Evolutionary conservation across 2,797 vertebrate genomes (phyloP), one percentile per base, ranked within the genome.

Genomic region (Rhodeus uyekii): DNA sequence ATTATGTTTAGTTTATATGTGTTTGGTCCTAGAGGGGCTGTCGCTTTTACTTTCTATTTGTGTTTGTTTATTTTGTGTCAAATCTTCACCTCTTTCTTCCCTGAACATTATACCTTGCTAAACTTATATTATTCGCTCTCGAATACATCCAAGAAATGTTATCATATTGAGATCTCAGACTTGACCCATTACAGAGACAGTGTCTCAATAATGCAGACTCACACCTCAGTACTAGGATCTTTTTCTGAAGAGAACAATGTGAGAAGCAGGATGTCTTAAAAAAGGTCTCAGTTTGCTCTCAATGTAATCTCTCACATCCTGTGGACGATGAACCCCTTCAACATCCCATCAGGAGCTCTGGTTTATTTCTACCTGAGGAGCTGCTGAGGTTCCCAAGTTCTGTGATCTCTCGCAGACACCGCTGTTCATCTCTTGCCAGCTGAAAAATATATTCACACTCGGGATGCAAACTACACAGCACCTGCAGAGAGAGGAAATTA

Each of bases 401-500:
- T 22, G 87, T 71, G n/a, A 94, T 91, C 87, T 88, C 82, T 86
- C 85, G 90, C 32, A 92, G 90, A 86, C 95, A 95, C 53, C 32
- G 88, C 27, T 29, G 90, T 82, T 94, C 90, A 38, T 94, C 95
- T 85, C 78, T 90, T 86, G 92, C 90, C 88, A 95, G 86, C 88
- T 94, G 94, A 85, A 94, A 94, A 82, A 95, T 91, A 83, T 91
- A 93, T 82, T 95, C 94, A 46, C 95, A 95, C 78, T 95, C 95
- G 1, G 94, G 94, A 86, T 95, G 95, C 81, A 94, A 87, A 84
- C 88, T 91, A 0, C 92, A 92, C 85, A 88, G 88, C 9, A 81
- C 92, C 94, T 95, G 55, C 18, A 78, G 73, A 79, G 80, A 71
- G 19, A 53, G 34, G 60, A 5, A 12, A 75, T 38, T 0, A 18